These are phyloP conservation scores for Dermochelys coriacea DNA, from an alignment of 2,797 vertebrate species.

Conservation along the genomic window DNA sequence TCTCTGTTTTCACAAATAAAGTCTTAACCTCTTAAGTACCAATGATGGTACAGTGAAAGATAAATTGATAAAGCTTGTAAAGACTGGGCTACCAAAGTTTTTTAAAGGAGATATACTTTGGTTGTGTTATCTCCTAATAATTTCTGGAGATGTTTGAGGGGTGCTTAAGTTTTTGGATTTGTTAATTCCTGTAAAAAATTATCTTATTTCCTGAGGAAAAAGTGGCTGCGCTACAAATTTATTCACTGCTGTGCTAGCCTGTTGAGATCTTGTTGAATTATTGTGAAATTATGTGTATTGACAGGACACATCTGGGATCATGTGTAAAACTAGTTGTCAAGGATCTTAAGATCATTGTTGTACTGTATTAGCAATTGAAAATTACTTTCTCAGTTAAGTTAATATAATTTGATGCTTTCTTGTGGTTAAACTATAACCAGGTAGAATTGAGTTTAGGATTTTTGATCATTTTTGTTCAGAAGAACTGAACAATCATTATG, in stretches of 20 bases:
- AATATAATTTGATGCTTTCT: not conserved
- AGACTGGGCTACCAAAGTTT: constrained; percentile 54
- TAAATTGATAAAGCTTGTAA: constrained; percentile 77
- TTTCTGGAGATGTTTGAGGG: constrained; percentile 39
- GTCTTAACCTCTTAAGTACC: constrained; percentile 85
- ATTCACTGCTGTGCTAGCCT: not conserved
- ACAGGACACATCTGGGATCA: not conserved
- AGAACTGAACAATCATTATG: rapidly evolving
- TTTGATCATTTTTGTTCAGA: not conserved
- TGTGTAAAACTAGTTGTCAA: constrained; percentile 30
- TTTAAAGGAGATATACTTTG: not conserved
- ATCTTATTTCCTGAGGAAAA: constrained; percentile 21
- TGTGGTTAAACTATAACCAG: rapidly evolving
- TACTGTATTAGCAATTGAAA: not conserved
- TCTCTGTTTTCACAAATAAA: constrained; percentile 84
- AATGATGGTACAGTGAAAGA: constrained; percentile 65
- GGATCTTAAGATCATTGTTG: constrained; percentile 16
- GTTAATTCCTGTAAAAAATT: constrained; percentile 46
- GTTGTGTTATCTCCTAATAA: constrained; percentile 21
- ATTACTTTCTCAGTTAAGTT: not conserved
- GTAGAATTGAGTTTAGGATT: not conserved
- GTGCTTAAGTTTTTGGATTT: constrained; percentile 50
- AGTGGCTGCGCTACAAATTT: rapidly evolving
- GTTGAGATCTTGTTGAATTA: not conserved
- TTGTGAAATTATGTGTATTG: constrained; percentile 18